Evolutionary conservation across 1,140 invertebrate species (phyloP).

Genomic region (Drosophila pseudoobscura): DNA sequence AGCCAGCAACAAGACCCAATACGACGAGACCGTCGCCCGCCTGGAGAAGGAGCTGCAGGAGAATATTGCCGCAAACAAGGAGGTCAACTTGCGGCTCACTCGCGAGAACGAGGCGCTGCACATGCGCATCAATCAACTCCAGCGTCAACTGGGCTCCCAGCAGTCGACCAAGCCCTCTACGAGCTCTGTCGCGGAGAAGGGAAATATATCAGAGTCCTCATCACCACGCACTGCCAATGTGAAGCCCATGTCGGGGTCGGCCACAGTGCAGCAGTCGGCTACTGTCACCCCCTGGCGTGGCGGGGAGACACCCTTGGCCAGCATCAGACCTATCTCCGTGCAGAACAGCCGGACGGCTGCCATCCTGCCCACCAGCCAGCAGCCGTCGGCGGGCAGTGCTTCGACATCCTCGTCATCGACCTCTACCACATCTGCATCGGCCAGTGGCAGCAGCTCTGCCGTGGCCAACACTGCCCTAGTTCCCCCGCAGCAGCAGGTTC

Average conservation of each 20-base stretch:
- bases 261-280: constrained; percentile 84
- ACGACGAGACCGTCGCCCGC: constrained; percentile 88
- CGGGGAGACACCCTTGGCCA: constrained; percentile 92
- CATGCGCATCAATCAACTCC: constrained; percentile 89
- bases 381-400: constrained; percentile 49
- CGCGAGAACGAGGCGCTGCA: constrained; percentile 89
- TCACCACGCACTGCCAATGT: constrained; percentile 92
- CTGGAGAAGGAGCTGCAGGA: constrained; percentile 91
- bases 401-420: constrained; percentile 54
- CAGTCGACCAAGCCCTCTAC: constrained; percentile 88
- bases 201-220: constrained; percentile 90
- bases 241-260: constrained; percentile 93
- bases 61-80: constrained; percentile 86
- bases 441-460: constrained; percentile 61
- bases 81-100: constrained; percentile 86
- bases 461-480: constrained; percentile 85
- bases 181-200: constrained; percentile 87
- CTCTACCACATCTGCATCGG: constrained; percentile 62
- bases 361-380: constrained; percentile 89
- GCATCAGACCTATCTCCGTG: constrained; percentile 94
- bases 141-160: constrained; percentile 90
- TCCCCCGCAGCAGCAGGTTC: constrained; percentile 86
- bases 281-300: constrained; percentile 86
- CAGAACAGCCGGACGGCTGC: constrained; percentile 89
- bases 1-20: constrained; percentile 88